Percentiles rank a stretch among this genome's conserved stretches.
These are phyloP conservation scores for Diachasma alloeum DNA, from an alignment of 1,140 invertebrate species.

Conservation along the genomic window DNA sequence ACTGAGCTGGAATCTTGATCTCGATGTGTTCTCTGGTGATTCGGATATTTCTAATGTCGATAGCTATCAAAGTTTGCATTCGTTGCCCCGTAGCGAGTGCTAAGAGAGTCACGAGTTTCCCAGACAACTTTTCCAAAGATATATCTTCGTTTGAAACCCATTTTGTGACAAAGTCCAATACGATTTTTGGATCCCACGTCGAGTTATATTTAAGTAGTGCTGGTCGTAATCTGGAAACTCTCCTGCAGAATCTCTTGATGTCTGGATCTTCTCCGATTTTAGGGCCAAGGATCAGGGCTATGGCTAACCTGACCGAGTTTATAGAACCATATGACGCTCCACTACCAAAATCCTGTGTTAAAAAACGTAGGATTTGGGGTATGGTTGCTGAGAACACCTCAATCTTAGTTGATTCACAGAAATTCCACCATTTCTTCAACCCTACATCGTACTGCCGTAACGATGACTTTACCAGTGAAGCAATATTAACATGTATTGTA, in stretches of 20 bases:
- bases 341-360: neutral
- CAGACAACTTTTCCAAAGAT: neutral
- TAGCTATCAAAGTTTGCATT: slow-evolving; percentile 21
- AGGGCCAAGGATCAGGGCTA: neutral
- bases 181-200: slow-evolving; percentile 37
- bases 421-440: slow-evolving; percentile 26
- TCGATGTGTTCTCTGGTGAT: no score
- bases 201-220: neutral
- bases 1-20: slow-evolving; percentile 15
- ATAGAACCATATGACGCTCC: slow-evolving; percentile 22
- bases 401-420: slow-evolving; percentile 4
- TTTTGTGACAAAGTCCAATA: slow-evolving; percentile 28
- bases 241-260: slow-evolving; percentile 38
- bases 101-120: slow-evolving; percentile 7
- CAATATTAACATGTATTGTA: neutral
- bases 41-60: slow-evolving; percentile 13
- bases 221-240: slow-evolving; percentile 34
- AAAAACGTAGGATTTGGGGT: neutral
- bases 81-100: slow-evolving; percentile 15
- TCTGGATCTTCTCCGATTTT: slow-evolving; percentile 26
- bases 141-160: slow-evolving; percentile 19
- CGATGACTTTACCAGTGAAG: slow-evolving; percentile 17
- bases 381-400: slow-evolving; percentile 8
- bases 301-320: slow-evolving; percentile 24
- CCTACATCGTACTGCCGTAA: slow-evolving; percentile 11